Base-by-base conservation (phyloP, 1,140 invertebrate genomes). In the Brachionus plicatilis region DNA sequence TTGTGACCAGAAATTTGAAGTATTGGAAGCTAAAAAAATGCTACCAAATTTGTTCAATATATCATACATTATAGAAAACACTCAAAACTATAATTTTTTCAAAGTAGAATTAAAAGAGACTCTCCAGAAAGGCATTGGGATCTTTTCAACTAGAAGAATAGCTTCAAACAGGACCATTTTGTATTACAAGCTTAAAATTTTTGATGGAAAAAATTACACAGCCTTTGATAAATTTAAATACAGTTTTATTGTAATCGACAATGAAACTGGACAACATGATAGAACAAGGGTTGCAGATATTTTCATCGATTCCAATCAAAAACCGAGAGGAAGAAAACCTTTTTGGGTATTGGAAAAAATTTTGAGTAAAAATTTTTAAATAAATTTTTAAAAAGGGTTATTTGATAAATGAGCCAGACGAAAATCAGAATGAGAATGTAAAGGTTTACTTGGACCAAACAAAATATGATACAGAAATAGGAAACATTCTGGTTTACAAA, bases 161-260 rank as follows among this genome's bases (percentile, higher is more conserved):
- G 11, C 27, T 33, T 4, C 66, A 3, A 12, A 68, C 24, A 33
- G 66, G 41, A 68, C 66, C 20, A 68, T 68, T 14, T 11, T 68
- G 66, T 68, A 68, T n/a, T 68, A 68, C 33, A 68, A 68, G 33
- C 66, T 68, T 3, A 68, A 68, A 68, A 41, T 68, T 68, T 68
- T 68, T 68, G 33, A 41, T 14, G 17, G 12, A 33, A 68, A 33
- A 5, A 68, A 68, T 33, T 68, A 68, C 33, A n/a, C 14, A 33
- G 12, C 66, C 14, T 33, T 68, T 33, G 6, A 14, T 68, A 41
- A 68, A 41, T 27, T 6, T 14, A 68, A 33, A 41, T 68, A 68
- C 33, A 29, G 66, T 33, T 68, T 68, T 41, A 14, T 33, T 14
- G 66, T 68, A 3, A 7, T 41, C 7, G 33, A 68, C 14, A 11